phyloP scores from a whole-genome alignment of 2,113 vertebrate genomes.

The Semicossyphus pulcher region DNA sequence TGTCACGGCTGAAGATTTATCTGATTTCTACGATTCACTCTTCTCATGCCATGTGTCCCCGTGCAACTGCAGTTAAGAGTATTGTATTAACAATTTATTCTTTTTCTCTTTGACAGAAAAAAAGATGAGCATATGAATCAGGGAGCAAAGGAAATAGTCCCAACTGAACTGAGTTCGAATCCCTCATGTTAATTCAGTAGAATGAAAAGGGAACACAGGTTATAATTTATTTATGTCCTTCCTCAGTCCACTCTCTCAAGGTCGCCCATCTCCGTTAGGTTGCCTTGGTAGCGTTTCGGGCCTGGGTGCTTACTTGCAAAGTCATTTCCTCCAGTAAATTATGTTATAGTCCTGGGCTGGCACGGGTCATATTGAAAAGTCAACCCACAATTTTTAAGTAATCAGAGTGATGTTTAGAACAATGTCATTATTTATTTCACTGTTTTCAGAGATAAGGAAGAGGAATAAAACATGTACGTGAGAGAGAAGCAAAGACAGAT shows the following conservation, averaged over 20 bases:
- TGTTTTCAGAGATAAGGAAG: no score
- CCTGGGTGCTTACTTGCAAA: no score
- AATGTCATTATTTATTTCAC: no score
- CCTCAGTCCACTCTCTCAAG: slow-evolving; percentile 33
- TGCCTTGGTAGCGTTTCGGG: not conserved
- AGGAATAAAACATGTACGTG: not conserved
- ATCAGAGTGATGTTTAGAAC: no score
- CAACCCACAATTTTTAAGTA: no score
- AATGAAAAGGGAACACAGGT: slow-evolving; percentile 27
- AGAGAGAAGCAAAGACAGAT: slow-evolving; percentile 11
- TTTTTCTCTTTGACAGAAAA: no score
- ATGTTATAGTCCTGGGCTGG: no score
- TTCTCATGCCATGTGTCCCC: not conserved
- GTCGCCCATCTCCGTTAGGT: slow-evolving; percentile 15
- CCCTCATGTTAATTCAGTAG: slow-evolving; percentile 28
- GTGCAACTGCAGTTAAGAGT: not conserved
- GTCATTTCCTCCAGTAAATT: no score
- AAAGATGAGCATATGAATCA: slow-evolving; percentile 6
- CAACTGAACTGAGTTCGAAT: slow-evolving; percentile 5
- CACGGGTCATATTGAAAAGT: no score
- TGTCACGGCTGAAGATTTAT: no score
- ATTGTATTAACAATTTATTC: not conserved
- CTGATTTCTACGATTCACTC: no score
- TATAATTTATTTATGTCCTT: slow-evolving; percentile 47
- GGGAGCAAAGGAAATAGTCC: not conserved